A percentile compares a stretch with the other conserved stretches of the same genome.
Conservation (phyloP, 2,888 invertebrate species). For the Auanema sp. region DNA sequence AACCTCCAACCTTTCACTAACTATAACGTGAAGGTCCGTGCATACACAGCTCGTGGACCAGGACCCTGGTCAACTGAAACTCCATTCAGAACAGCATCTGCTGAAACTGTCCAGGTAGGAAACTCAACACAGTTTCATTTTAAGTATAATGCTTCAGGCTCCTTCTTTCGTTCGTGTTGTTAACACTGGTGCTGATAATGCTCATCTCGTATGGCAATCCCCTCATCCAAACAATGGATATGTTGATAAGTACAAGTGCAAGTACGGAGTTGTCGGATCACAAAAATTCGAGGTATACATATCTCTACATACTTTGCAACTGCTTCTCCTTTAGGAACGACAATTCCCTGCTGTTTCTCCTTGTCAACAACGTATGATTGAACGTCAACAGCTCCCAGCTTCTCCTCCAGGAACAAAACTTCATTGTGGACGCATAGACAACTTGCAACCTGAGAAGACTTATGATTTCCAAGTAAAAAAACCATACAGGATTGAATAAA, state of each 20-base stretch:
- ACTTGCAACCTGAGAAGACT: constrained; percentile 54
- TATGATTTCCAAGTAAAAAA: constrained; percentile 57
- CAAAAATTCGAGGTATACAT: constrained; percentile 39
- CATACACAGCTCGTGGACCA: constrained; percentile 60
- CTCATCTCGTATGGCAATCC: constrained; percentile 63
- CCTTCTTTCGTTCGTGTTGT: constrained; percentile 47
- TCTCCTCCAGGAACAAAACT: constrained; percentile 53
- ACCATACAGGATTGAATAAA: too few relatives aligned
- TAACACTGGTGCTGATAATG: constrained; percentile 55
- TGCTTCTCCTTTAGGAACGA: constrained; percentile 37
- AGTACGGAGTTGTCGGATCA: constrained; percentile 51
- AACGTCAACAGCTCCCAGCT: constrained; percentile 59
- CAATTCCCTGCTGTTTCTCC: constrained; percentile 58
- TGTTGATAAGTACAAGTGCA: constrained; percentile 62
- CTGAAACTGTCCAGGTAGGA: constrained; percentile 24
- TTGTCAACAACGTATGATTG: constrained; percentile 53
- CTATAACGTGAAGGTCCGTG: constrained; percentile 58
- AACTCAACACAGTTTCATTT: background rate
- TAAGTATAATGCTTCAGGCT: too few relatives aligned
- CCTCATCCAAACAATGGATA: constrained; percentile 51
- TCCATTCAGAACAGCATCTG: constrained; percentile 53
- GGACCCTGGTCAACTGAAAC: constrained; percentile 63
- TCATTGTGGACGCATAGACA: constrained; percentile 60
- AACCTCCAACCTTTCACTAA: constrained; percentile 60
- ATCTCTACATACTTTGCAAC: background rate